These are phyloP conservation scores for Neodiprion lecontei DNA, from an alignment of 1,140 invertebrate species.

Conservation along the genomic window DNA sequence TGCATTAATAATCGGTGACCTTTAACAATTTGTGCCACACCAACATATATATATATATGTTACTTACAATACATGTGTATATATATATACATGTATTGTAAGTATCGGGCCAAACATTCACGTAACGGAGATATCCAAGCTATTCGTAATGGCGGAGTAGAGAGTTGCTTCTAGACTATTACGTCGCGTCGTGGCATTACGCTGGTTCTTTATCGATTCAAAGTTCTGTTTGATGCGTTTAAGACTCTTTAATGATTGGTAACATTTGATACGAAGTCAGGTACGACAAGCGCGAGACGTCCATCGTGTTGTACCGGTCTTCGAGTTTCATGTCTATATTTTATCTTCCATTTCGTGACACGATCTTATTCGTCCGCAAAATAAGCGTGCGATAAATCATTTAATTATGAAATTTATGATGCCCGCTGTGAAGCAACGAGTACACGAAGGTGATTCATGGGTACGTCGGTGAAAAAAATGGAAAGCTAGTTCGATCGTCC, in stretches of 20 bases:
- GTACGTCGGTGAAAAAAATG: not conserved
- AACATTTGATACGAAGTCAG: no score
- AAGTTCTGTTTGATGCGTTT: no score
- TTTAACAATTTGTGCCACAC: not conserved
- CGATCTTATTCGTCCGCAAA: not conserved
- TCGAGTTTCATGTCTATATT: not conserved
- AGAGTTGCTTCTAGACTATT: not conserved
- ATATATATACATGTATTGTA: not conserved
- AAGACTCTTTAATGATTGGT: no score
- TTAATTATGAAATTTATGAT: constrained; percentile 6
- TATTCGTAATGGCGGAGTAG: constrained; percentile 7
- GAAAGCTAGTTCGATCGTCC: not conserved
- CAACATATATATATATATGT: no score
- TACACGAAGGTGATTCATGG: not conserved
- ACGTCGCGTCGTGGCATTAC: not conserved
- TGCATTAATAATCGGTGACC: not conserved
- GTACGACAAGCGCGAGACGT: no score
- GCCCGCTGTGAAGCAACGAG: not conserved
- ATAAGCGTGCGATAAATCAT: not conserved
- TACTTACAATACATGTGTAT: no score
- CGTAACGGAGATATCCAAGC: not conserved
- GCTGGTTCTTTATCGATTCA: no score
- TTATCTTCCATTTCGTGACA: not conserved
- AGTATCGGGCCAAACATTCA: constrained; percentile 3
- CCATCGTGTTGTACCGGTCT: no score